Conservation (phyloP, 2,113 vertebrate species). For the Cyrtonyx montezumae region DNA sequence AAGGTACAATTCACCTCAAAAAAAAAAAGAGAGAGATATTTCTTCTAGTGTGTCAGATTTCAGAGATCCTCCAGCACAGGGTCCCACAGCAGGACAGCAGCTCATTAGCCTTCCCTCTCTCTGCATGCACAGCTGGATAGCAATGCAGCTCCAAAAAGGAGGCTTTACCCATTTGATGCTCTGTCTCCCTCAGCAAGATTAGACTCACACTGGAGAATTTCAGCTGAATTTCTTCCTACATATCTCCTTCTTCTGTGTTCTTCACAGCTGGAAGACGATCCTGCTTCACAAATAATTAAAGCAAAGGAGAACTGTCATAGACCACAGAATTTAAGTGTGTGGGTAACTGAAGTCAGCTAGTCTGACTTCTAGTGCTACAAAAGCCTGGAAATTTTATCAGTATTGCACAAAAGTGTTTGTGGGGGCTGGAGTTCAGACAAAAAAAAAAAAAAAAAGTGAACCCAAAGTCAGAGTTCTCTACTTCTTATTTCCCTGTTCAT, state of each 20-base stretch:
- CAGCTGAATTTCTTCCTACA: background rate
- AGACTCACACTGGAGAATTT: background rate
- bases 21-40: background rate
- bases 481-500: background rate
- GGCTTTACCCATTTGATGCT: background rate
- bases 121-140: conserved; percentile 2
- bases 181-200: background rate
- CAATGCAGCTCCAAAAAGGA: conserved; percentile 1
- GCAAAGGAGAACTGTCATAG: background rate
- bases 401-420: background rate
- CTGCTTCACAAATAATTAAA: conserved; percentile 9
- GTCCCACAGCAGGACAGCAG: background rate
- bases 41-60: background rate
- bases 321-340: background rate
- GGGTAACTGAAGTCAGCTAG: background rate
- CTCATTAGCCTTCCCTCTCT: conserved; percentile 23
- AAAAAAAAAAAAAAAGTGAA: background rate
- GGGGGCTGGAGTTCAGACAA: background rate
- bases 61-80: background rate
- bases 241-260: background rate
- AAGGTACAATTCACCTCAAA: background rate
- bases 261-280: conserved; percentile 12
- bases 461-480: background rate
- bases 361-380: background rate
- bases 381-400: background rate